Percentiles rank a stretch among this genome's conserved stretches.
Conservation (phyloP, 2,113 vertebrate genomes). For the Echinops telfairi region DNA sequence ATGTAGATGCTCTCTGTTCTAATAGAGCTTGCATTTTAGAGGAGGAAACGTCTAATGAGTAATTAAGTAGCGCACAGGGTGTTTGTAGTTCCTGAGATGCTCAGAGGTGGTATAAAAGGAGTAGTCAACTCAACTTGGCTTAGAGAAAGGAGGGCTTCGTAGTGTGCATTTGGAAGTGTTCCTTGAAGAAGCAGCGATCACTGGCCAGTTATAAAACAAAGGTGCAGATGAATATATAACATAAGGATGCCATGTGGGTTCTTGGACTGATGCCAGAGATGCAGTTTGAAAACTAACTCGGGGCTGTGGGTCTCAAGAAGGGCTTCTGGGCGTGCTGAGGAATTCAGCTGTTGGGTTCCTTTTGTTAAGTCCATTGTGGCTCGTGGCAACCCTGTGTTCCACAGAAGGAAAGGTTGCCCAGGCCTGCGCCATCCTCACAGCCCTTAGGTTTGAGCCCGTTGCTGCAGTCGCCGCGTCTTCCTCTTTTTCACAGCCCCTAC, state of each 20-base stretch:
- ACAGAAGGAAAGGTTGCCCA: too few species aligned
- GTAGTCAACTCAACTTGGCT: background rate
- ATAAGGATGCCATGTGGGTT: background rate
- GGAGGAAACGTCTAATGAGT: background rate
- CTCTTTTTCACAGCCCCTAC: too few species aligned
- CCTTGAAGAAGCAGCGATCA: background rate
- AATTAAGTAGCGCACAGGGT: too few species aligned
- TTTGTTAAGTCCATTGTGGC: background rate
- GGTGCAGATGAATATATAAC: too few species aligned
- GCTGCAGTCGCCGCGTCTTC: too few species aligned
- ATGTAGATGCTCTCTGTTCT: background rate
- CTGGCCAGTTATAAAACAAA: background rate
- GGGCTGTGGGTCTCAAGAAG: background rate
- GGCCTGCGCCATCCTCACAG: too few species aligned
- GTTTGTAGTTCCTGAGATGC: background rate
- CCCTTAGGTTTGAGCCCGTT: too few species aligned
- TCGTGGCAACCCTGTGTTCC: too few species aligned
- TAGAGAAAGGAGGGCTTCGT: background rate
- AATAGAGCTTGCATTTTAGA: background rate
- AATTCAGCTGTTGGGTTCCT: slow-evolving; percentile 12
- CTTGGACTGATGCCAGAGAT: background rate
- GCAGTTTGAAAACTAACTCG: background rate
- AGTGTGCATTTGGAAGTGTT: background rate
- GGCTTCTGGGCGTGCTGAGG: background rate
- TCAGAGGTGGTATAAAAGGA: background rate